These are phyloP conservation scores for Dinoponera quadriceps DNA, from an alignment of 1,140 invertebrate species.

Conservation along the genomic window DNA sequence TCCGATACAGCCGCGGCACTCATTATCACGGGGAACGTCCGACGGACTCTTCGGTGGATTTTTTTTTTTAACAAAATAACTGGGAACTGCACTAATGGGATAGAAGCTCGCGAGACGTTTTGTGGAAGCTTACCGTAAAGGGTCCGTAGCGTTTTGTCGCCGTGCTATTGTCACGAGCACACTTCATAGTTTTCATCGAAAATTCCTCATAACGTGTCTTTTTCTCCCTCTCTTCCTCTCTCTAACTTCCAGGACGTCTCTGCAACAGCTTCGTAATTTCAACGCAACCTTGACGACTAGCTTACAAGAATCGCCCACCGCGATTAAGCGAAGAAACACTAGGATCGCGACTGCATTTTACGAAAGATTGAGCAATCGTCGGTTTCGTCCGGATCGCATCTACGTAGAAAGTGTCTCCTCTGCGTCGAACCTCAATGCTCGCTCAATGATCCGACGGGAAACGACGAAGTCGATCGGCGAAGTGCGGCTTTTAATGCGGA, in stretches of 20 bases:
- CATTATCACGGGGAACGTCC: not conserved
- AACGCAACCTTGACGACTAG: not conserved
- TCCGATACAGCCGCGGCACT: not conserved
- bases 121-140: conserved; percentile 4
- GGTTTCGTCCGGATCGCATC: conserved; percentile 18
- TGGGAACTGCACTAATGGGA: not conserved
- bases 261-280: not conserved
- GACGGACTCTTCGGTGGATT: not conserved
- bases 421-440: conserved; percentile 36
- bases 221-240: too few relatives aligned
- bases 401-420: conserved; percentile 11
- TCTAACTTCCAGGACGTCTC: not conserved
- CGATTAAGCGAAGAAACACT: conserved; percentile 30
- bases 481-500: conserved; percentile 63
- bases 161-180: not conserved
- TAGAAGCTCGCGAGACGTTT: not conserved
- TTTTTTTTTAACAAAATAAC: not conserved
- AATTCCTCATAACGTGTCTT: too few relatives aligned
- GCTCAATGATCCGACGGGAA: conserved; percentile 11
- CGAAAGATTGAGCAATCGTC: conserved; percentile 42
- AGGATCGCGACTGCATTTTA: conserved; percentile 27
- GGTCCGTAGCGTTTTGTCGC: not conserved
- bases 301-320: not conserved
- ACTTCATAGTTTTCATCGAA: too few relatives aligned
- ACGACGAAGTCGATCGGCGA: conserved; percentile 43